Conservation (phyloP, 1,140 invertebrate genomes). For the Brachystomella parvula region DNA sequence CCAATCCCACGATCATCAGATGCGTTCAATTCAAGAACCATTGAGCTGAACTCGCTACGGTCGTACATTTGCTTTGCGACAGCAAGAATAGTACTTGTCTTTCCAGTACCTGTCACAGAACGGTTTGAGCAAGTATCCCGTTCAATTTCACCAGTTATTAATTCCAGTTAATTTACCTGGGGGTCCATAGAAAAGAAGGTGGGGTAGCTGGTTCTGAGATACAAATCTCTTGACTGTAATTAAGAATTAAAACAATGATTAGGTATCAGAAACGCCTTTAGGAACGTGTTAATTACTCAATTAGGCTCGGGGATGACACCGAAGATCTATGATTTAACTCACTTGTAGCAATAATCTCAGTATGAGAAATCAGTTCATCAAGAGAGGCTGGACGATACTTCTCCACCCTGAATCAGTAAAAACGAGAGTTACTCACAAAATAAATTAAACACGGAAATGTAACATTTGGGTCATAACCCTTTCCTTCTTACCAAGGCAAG, state of each 20-base stretch:
- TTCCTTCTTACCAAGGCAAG: conserved; percentile 28
- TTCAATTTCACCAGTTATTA: conserved; percentile 52
- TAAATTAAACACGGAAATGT: background rate
- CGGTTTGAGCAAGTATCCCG: background rate
- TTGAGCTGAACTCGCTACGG: conserved; percentile 73
- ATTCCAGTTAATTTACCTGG: conserved; percentile 52
- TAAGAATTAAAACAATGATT: conserved; percentile 34
- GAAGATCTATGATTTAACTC: conserved; percentile 43
- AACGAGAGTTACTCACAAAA: background rate
- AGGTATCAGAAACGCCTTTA: too few relatives aligned
- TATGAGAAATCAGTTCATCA: conserved; percentile 90
- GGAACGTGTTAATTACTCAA: too few relatives aligned
- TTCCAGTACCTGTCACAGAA: conserved; percentile 69
- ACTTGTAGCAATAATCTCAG: conserved; percentile 96
- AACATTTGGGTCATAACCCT: background rate
- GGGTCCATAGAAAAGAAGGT: conserved; percentile 96
- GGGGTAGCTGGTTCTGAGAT: conserved; percentile 82
- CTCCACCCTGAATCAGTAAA: conserved; percentile 71
- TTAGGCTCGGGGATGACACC: background rate
- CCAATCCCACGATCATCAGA: conserved; percentile 98
- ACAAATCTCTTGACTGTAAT: conserved; percentile 87
- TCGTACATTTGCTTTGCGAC: conserved; percentile 89
- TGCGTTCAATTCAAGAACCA: conserved; percentile 92
- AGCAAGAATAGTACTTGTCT: conserved; percentile 96
- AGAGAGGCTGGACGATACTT: conserved; percentile 89